These are phyloP conservation scores for Paedocypris micromegethes DNA, from an alignment of 2,797 vertebrate genomes.

Conservation along the genomic window DNA sequence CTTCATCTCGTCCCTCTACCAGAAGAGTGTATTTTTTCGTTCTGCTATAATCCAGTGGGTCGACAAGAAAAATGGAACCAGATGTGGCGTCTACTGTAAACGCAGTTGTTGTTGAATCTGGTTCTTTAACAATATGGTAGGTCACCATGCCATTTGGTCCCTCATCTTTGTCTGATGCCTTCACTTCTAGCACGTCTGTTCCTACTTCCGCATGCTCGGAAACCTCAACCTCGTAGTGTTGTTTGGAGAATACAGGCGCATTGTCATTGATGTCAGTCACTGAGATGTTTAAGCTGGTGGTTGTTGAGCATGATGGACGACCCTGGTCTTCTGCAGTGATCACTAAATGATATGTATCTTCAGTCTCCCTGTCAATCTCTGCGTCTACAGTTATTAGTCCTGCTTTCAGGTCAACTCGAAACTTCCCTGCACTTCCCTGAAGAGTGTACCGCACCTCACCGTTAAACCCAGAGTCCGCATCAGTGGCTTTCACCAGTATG, in stretches of 20 bases:
- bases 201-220: constrained; percentile 51
- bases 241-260: constrained; percentile 53
- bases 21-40: constrained; percentile 54
- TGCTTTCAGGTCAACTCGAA: constrained; percentile 55
- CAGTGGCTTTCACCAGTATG: constrained; percentile 47
- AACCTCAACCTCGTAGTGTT: constrained; percentile 51
- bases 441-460: constrained; percentile 64
- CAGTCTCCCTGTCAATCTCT: constrained; percentile 65
- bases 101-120: constrained; percentile 18
- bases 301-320: constrained; percentile 55
- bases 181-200: constrained; percentile 45
- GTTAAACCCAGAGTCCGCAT: constrained; percentile 66
- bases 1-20: constrained; percentile 66
- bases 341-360: constrained; percentile 56
- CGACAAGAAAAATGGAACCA: constrained; percentile 57
- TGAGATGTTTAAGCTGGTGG: constrained; percentile 51
- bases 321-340: constrained; percentile 72
- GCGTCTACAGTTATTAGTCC: constrained; percentile 58
- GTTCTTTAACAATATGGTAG: constrained; percentile 57
- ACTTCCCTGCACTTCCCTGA: constrained; percentile 62
- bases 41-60: constrained; percentile 63
- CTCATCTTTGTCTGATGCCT: constrained; percentile 63
- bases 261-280: constrained; percentile 71
- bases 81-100: constrained; percentile 58
- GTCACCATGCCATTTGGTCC: constrained; percentile 56